Evolutionary conservation across 2,797 vertebrate genomes (phyloP).

Genomic region (Rhinogobio ventralis): DNA sequence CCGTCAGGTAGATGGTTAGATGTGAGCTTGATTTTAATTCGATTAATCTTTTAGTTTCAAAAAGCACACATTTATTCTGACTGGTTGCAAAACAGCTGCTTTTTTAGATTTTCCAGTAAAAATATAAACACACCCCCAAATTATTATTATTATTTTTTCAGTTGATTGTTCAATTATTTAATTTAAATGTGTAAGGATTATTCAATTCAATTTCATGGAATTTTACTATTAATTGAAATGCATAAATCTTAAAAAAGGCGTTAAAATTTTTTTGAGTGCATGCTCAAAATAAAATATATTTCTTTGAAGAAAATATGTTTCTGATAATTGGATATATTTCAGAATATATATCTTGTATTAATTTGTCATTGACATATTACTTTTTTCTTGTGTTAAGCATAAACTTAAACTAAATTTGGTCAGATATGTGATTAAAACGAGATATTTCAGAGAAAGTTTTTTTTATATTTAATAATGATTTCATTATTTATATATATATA

Average conservation of each 20-base stretch:
- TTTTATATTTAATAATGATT: no score
- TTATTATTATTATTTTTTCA: no score
- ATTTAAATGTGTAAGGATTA: no score
- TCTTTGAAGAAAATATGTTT: not conserved
- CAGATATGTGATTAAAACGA: no score
- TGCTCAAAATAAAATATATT: not conserved
- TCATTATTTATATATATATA: no score
- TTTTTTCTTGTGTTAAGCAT: not conserved
- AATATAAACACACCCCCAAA: not conserved
- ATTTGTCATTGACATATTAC: not conserved
- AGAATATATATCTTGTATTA: not conserved
- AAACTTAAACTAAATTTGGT: no score
- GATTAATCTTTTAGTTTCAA: slow-evolving; percentile 2
- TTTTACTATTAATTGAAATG: no score
- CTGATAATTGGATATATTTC: not conserved
- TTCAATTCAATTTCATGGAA: no score
- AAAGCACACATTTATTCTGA: not conserved
- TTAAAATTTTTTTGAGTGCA: no score
- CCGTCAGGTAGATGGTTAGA: slow-evolving; percentile 21
- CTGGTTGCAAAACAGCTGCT: not conserved
- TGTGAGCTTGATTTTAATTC: slow-evolving; percentile 6
- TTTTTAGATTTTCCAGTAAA: not conserved
- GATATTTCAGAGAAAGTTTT: no score
- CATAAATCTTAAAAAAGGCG: no score
- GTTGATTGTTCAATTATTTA: no score